Evolutionary conservation across 2,113 vertebrate genomes (phyloP).

Genomic region (Chloroceryle aenea): DNA sequence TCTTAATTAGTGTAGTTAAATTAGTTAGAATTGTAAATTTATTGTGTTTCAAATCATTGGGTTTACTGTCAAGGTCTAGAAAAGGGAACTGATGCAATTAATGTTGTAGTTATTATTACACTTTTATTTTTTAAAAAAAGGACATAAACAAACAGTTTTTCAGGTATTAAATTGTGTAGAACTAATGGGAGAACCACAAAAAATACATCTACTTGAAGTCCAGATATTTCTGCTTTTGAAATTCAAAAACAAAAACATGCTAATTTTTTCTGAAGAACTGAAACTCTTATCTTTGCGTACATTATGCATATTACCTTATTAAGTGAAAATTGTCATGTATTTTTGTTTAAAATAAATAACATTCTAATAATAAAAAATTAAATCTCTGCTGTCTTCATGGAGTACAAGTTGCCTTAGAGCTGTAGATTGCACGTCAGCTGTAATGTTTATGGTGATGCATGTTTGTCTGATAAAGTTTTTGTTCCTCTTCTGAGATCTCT

Average conservation of each 20-base stretch:
- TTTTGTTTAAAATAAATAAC: neutral
- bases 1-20: neutral
- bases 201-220: neutral
- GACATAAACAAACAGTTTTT: accelerated
- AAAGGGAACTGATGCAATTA: neutral
- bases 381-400: neutral
- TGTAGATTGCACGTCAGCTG: neutral
- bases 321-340: neutral
- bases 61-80: neutral
- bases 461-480: neutral
- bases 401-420: neutral
- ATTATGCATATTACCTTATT: neutral
- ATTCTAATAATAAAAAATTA: neutral
- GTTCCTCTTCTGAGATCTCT: neutral
- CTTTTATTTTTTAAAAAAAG: neutral
- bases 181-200: neutral
- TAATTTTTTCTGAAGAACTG: neutral
- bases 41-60: neutral
- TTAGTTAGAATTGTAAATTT: neutral
- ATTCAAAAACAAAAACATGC: neutral
- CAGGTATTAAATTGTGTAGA: neutral
- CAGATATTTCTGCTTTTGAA: neutral
- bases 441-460: neutral
- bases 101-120: neutral
- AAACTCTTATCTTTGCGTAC: neutral